Evolutionary conservation across 2,888 invertebrate species (phyloP).

Genomic region (Cyaniris semiargus): DNA sequence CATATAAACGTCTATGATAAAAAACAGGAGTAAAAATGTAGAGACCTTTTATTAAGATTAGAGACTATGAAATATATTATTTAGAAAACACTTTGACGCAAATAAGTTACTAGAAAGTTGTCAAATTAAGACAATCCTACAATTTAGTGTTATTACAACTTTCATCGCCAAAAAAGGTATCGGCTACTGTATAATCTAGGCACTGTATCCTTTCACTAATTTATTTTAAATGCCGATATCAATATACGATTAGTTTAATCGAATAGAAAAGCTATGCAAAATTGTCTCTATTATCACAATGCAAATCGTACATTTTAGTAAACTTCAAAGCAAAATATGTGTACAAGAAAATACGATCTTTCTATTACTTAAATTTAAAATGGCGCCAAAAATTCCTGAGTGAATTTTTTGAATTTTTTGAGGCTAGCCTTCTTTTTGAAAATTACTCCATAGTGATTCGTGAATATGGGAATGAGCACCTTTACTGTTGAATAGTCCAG

Average conservation of each 20-base stretch:
- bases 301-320: background rate
- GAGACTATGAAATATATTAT: background rate
- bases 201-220: conserved; percentile 13
- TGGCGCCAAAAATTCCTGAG: background rate
- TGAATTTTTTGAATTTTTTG: too few relatives aligned
- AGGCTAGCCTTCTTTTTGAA: too few relatives aligned
- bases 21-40: background rate
- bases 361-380: too few relatives aligned
- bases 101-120: background rate
- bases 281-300: conserved; percentile 1
- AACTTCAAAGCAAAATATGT: background rate
- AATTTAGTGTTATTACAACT: conserved; percentile 27
- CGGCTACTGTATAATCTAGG: background rate
- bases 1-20: too few relatives aligned
- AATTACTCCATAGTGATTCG: too few relatives aligned
- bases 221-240: conserved; percentile 15
- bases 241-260: background rate
- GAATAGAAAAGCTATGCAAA: background rate
- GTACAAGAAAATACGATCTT: too few relatives aligned
- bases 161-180: conserved; percentile 21
- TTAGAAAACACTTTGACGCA: background rate
- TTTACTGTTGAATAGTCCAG: too few relatives aligned
- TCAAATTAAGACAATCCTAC: conserved; percentile 12
- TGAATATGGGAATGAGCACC: too few relatives aligned
- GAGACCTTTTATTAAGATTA: background rate